Evolutionary conservation across 2,888 invertebrate genomes (phyloP), one percentile per base, ranked within the genome.

Genomic region (Phengaris arion): DNA sequence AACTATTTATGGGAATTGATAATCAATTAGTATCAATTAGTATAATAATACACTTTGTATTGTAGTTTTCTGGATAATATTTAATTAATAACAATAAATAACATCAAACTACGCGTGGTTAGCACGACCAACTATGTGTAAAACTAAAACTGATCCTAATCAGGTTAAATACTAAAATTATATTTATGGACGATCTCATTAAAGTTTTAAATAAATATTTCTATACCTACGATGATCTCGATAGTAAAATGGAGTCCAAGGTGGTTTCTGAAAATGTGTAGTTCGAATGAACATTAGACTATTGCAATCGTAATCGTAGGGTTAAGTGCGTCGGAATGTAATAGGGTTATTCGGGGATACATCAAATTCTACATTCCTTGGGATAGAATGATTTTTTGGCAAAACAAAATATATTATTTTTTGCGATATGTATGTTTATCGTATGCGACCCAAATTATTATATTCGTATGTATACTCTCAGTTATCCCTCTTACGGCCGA

Each of bases 341-440:
- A 81, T 83, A 83, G 81, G 82, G 84, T 86, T 84, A 86, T 89
- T 89, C 84, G 89, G 90, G 91, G 88, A 86, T 86, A 86, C 82
- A 85, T 84, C 85, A 87, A 85, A 84, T 85, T 84, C 81, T 83
- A 92, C 93, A 93, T 93, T 93, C 93, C 93, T 90, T 89, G 86
- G 85, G 83, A 86, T 77, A 74, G 89, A 89, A 87, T 85, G 87
- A 80, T 81, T 82, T 86, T 87, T 83, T 86, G 86, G 69, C 48
- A 55, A 68, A 75, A 75, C 74, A 75, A 75, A 76, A 76, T 74
- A 74, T 76, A 75, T 76, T 74, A 77, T 57, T 77, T 74, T 75
- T 77, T 74, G 74, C 75, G 76, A 77, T 78, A 78, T 78, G 75
- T 82, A 80, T 81, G 78, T 80, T 80, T 81, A 79, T 82, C 79